Evolutionary conservation across 2,797 vertebrate genomes (phyloP), one percentile per base, ranked within the genome.

Genomic region (Podarcis siculus): DNA sequence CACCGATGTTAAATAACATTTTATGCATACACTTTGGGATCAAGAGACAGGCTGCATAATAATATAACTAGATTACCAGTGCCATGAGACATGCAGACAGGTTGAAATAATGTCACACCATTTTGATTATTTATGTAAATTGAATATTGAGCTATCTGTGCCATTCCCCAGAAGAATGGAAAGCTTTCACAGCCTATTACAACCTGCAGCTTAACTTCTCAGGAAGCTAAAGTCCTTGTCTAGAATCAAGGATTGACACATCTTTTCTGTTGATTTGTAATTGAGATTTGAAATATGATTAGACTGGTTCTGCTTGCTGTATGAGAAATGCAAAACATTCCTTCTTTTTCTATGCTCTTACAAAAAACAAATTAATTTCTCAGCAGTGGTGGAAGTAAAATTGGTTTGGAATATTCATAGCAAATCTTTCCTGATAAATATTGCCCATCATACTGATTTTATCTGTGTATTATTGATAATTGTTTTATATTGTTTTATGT

Each of bases 41-140:
- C 67, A 71, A 83, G 39, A 25, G 67, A 32, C 15, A 71, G 27
- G 13, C 49, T 85, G 71, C 61, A 88, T 79, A 86, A 91, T 85
- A 79, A 82, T 61, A 73, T 78, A 87, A 81, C 79, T 80, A 90
- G 89, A 84, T 30, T 45, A 89, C 66, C 78, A 7, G 19, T 69
- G 87, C 15, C 37, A 61, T 61, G 85, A 85, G 55, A 82, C 89
- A 39, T 90, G 79, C 88, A 91, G 85, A 61, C 61, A 89, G 30
- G 39, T n/a, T 82, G 90, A 93, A 89, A 87, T 89, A 82, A 78
- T 78, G 81, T 91, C 91, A 67, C 1, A 75, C 9, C 15, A 27
- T 25, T 85, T 81, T 61, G 37, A 86, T 85, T 92, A 73, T 32
- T 91, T 88, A 86, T 2, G 79, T 69, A 39, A 80, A 92, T 89